Evolutionary conservation across 2,888 invertebrate genomes (phyloP).

Genomic region (Chrysolina americana): DNA sequence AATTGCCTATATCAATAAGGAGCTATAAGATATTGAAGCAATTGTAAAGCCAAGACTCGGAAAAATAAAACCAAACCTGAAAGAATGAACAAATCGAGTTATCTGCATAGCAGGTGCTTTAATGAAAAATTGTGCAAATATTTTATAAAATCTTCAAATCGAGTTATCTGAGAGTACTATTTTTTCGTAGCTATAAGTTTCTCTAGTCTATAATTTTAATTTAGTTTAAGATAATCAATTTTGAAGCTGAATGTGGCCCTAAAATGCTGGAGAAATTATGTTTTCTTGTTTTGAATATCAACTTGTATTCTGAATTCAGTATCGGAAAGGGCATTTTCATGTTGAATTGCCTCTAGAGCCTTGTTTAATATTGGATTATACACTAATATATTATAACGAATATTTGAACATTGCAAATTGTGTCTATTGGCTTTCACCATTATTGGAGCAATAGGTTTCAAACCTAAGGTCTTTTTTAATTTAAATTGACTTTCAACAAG

Average conservation of each 20-base stretch:
- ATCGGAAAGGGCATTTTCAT: background rate
- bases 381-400: background rate
- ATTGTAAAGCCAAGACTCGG: background rate
- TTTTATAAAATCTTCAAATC: constrained; percentile 35
- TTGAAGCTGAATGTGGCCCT: constrained; percentile 37
- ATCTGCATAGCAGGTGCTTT: background rate
- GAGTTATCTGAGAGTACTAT: constrained; percentile 39
- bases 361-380: constrained; percentile 4
- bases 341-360: background rate
- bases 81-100: background rate
- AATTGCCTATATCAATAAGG: background rate
- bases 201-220: constrained; percentile 54
- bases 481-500: background rate
- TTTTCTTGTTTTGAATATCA: constrained; percentile 12
- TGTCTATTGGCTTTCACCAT: background rate
- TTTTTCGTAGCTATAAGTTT: constrained; percentile 46
- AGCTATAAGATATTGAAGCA: background rate
- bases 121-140: constrained; percentile 25
- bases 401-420: constrained; percentile 4
- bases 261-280: constrained; percentile 45
- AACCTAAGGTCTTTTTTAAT: background rate
- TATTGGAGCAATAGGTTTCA: background rate
- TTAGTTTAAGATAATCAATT: constrained; percentile 38
- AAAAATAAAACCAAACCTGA: background rate
- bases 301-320: background rate